Percentiles rank a stretch among this genome's conserved stretches.
Evolutionary conservation across 2,113 vertebrate species (phyloP).

Genomic region (Myrmophylax atrothorax): DNA sequence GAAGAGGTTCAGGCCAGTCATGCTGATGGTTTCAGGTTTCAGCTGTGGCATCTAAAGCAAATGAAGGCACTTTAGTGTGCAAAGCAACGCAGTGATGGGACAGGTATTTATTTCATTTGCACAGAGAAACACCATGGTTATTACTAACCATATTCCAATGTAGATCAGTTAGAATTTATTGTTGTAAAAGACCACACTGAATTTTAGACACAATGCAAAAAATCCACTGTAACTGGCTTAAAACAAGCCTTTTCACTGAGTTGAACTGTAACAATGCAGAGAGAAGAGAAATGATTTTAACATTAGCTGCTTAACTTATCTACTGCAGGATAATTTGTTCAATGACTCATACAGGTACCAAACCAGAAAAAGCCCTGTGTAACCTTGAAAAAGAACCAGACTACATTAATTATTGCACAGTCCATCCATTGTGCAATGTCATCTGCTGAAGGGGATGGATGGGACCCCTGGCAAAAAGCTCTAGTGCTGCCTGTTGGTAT

Average conservation of each 20-base stretch:
- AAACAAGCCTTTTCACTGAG: neutral
- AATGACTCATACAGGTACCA: accelerated
- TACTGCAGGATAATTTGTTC: neutral
- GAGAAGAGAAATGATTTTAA: neutral
- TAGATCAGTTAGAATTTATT: neutral
- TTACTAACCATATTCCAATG: neutral
- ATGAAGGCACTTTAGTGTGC: neutral
- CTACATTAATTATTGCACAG: neutral
- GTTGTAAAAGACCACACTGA: neutral
- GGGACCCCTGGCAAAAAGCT: neutral
- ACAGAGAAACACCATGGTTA: neutral
- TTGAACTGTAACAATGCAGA: neutral
- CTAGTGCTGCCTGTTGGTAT: neutral
- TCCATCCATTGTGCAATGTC: neutral
- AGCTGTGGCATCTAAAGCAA: slow-evolving; percentile 92
- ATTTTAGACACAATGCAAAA: neutral
- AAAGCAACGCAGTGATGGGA: neutral
- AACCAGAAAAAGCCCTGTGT: neutral
- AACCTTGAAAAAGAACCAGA: neutral
- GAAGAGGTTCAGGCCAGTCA: slow-evolving; percentile 98
- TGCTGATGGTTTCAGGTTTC: slow-evolving; percentile 98
- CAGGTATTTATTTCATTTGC: neutral
- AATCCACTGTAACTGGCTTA: neutral
- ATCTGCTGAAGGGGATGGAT: neutral
- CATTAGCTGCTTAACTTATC: neutral